phyloP scores from a whole-genome alignment of 2,888 invertebrate genomes.

The Brachynemurus nebulosus region DNA sequence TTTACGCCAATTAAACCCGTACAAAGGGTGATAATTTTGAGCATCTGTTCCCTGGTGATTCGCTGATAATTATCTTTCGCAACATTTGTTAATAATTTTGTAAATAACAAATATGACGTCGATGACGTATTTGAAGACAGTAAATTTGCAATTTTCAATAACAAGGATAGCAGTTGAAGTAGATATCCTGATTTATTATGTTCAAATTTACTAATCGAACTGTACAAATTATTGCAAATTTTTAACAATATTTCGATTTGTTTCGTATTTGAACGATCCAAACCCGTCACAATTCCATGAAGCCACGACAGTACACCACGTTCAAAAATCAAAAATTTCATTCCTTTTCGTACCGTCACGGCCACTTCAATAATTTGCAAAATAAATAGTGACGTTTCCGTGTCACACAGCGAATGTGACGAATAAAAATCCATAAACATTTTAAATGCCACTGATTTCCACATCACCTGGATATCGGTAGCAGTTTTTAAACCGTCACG shows the following conservation, averaged over 20 bases:
- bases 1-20: constrained; percentile 20
- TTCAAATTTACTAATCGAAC: background rate
- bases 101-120: background rate
- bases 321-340: constrained; percentile 47
- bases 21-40: constrained; percentile 21
- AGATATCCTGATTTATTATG: background rate
- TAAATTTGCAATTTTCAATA: background rate
- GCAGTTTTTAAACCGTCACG: constrained; percentile 61
- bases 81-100: background rate
- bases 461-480: constrained; percentile 57
- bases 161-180: background rate
- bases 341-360: constrained; percentile 47
- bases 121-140: background rate
- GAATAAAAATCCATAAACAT: constrained; percentile 58
- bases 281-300: constrained; percentile 25
- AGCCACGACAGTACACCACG: constrained; percentile 64
- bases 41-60: constrained; percentile 8
- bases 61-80: background rate
- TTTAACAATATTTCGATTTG: background rate
- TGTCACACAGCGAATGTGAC: constrained; percentile 44
- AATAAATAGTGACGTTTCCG: constrained; percentile 47
- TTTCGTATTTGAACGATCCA: constrained; percentile 11
- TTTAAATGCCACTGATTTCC: constrained; percentile 62
- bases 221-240: background rate
- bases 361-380: constrained; percentile 48